phyloP scores from a whole-genome alignment of 1,140 invertebrate genomes.

The Apis florea region DNA sequence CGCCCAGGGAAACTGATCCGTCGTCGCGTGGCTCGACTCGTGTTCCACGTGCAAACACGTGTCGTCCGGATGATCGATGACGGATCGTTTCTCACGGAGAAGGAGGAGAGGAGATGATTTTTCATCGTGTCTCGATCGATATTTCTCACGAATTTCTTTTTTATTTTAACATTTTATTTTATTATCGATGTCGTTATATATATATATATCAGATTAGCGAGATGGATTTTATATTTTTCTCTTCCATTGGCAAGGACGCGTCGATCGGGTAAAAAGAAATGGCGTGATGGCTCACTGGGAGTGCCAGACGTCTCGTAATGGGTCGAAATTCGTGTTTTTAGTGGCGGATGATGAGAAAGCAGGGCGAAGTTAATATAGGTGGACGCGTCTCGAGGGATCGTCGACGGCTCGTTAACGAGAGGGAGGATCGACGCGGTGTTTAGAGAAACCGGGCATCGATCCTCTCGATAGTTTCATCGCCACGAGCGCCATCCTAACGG shows the following conservation, averaged over 20 bases:
- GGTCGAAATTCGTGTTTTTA: slow-evolving; percentile 70
- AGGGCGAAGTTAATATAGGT: neutral
- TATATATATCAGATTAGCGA: neutral
- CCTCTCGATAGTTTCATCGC: slow-evolving; percentile 42
- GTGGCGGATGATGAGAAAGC: slow-evolving; percentile 58
- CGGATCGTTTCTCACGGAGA: neutral
- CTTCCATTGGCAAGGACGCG: too few relatives aligned
- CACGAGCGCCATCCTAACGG: slow-evolving; percentile 1
- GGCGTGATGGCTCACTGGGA: slow-evolving; percentile 25
- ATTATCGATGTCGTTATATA: neutral
- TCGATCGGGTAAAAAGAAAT: neutral
- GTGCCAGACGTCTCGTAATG: slow-evolving; percentile 58
- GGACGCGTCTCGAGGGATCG: slow-evolving; percentile 13
- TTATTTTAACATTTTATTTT: too few relatives aligned
- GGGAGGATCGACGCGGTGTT: slow-evolving; percentile 38
- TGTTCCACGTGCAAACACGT: neutral
- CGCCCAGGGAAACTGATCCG: neutral
- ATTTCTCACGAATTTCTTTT: too few relatives aligned
- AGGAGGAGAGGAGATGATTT: too few relatives aligned
- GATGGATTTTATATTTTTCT: too few relatives aligned
- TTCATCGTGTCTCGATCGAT: too few relatives aligned
- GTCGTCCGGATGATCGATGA: neutral
- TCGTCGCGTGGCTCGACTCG: neutral
- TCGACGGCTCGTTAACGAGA: slow-evolving; percentile 58
- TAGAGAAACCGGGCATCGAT: slow-evolving; percentile 35